A percentile compares a stretch with the other conserved stretches of the same genome.
phyloP scores from a whole-genome alignment of 2,888 invertebrate species.

The Tinea pellionella region DNA sequence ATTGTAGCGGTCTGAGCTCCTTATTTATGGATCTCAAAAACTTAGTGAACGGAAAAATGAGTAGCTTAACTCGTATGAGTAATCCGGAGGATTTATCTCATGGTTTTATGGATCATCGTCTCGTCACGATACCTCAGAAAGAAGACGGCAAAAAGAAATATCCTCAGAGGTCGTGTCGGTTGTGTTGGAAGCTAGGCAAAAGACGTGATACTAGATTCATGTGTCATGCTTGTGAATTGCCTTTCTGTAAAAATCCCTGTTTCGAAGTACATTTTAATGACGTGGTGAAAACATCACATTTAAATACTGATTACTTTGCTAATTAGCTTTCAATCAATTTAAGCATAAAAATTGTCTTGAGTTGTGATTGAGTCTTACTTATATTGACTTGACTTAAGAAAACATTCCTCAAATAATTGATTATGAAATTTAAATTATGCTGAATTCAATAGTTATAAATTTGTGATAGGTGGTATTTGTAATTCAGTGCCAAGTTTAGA shows the following conservation, averaged over 20 bases:
- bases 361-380: background rate
- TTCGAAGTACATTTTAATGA: conserved; percentile 62
- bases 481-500: background rate
- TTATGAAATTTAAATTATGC: background rate
- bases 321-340: conserved; percentile 29
- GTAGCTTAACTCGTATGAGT: conserved; percentile 40
- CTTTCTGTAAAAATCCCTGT: conserved; percentile 62
- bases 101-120: conserved; percentile 47
- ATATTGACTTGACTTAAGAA: background rate
- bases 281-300: conserved; percentile 52
- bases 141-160: conserved; percentile 68
- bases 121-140: conserved; percentile 64
- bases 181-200: conserved; percentile 62
- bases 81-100: conserved; percentile 40
- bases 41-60: conserved; percentile 60
- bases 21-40: conserved; percentile 64
- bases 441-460: conserved; percentile 20
- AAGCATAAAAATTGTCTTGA: background rate
- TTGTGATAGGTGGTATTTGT: conserved; percentile 47
- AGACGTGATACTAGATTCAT: conserved; percentile 62
- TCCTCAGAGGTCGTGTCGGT: conserved; percentile 62
- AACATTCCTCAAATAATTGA: background rate
- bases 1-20: conserved; percentile 59
- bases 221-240: conserved; percentile 61
- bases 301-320: conserved; percentile 59